Evolutionary conservation across 2,797 vertebrate species (phyloP), one percentile per base, ranked within the genome.

Genomic region (Eospalax fontanierii): DNA sequence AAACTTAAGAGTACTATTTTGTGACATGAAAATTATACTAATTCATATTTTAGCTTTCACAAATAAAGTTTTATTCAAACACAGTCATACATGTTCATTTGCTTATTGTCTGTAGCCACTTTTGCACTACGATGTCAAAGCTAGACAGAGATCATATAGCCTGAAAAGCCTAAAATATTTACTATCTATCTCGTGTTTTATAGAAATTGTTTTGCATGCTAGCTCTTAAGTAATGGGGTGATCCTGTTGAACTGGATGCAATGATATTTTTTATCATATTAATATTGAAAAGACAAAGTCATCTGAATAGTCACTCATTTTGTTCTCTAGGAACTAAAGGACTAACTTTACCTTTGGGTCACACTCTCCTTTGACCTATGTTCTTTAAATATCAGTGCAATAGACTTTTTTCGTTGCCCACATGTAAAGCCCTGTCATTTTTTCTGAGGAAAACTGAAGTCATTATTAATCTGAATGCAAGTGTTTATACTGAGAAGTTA

Each of bases 401-500:
- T 70, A 35, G 61, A n/a, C 63, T 79, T 68, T 97, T n/a, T 89
- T 89, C 93, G 92, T 95, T 94, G 91, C 30, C 33, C 87, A 91
- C 24, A 95, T 71, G 33, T 79, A 95, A 96, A 96, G 65, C 14
- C 35, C 57, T 92, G 63, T 40, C 89, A 89, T n/a, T 95, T 89
- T 68, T 87, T 40, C 11, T 84, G 59, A 95, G 65, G 22, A 87
- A 88, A 79, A 94, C 75, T 89, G 57, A 92, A 94, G 43, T 95
- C 73, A 91, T 57, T 54, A 83, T 91, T 97, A 95, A 94, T 96
- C 87, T 83, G 54, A 95, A 96, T 82, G 68, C 84, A 89, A 95
- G 90, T 91, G 85, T 94, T 97, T 96, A 89, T 66, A 96, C 38
- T 75, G 93, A 94, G 78, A 95, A 83, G 35, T 83, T 90, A 95